Evolutionary conservation across 2,888 invertebrate species (phyloP), one percentile per base, ranked within the genome.

Genomic region (Tridacna gigas): DNA sequence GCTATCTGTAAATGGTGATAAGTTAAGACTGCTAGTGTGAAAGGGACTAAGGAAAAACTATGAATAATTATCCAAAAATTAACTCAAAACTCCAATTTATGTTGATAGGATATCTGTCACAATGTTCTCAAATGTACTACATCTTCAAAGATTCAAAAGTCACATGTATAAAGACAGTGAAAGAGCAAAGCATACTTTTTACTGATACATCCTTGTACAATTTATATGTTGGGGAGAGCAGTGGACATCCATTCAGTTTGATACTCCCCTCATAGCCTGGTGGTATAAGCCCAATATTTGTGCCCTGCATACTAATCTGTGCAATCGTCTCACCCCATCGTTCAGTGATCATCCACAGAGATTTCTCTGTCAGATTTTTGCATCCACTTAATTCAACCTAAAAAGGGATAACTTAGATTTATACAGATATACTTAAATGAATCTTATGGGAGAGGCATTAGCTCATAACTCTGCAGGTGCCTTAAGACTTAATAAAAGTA

Each of bases 351-450:
- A 51, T 60, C 28, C 65, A 51, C 48, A 91, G 51, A 0, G 90
- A 89, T 25, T 88, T 90, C 69, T 92, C 92, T 69, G 92, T 91
- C 61, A 92, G 74, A 25, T 90, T 86, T 13, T 71, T 69, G 76
- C 91, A 91, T 0, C 90, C 92, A 81, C 85, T 79, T 51, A 91
- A n/a, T 37, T 89, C 83, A 25, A 90, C 69, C 92, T 92, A 79
- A 13, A 79, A 84, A 74, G 28, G 26, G n/a, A 56, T 13, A n/a
- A n/a, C 13, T 5, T 25, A 18, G 56, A 22, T 51, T 56, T 2
- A 73, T 51, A 73, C 51, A 51, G 11, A 51, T 11, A 15, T n/a
- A n/a, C n/a, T n/a, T n/a, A n/a, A n/a, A n/a, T n/a, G n/a, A n/a
- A n/a, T n/a, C n/a, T n/a, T n/a, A n/a, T n/a, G n/a, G n/a, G n/a